Base-by-base conservation (phyloP, 2,113 vertebrate species). In the Bambusicola thoracicus region DNA sequence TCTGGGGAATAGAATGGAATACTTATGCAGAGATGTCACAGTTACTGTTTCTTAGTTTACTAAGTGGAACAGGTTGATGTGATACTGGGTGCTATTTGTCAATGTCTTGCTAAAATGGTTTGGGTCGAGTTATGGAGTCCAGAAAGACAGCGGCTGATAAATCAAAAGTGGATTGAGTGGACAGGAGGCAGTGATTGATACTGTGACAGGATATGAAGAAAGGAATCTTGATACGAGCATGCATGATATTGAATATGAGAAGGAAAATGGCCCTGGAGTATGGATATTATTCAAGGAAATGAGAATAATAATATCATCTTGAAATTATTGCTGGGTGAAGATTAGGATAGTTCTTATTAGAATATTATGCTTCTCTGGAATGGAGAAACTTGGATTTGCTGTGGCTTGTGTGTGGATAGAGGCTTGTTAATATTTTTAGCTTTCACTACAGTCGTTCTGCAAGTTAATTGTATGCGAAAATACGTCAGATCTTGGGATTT, bases 151-250 rank as follows among this genome's bases (percentile, higher is more conserved):
- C 67, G 97, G 98, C 99, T 99, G 99, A 99, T 99, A 98, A 99
- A 99, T 99, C 99, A 99, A 98, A 98, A 98, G 97, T 96, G 98
- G 98, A 99, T 99, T 99, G 99, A 99, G 98, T 99, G 99, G 99
- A 99, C 99, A 99, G 99, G 98, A 98, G 98, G 97, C 98, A 98
- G 98, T 99, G 99, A 99, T 99, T 99, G 99, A 99, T 99, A 99
- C 98, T 90, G 96, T 99, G 98, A 99, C 98, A 98, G 98, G 98
- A 99, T 99, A 99, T 99, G 98, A 99, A 97, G 98, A 98, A 98
- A 97, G 97, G 97, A 97, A 97, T 98, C 97, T 97, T 97, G 97
- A 98, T 98, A 97, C 97, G 95, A 97, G 97, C 97, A 95, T 97
- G 97, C 97, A 97, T 83, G 97, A 98, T 98, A 98, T 97, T 98